A percentile compares a stretch with the other conserved stretches of the same genome.
Conservation (phyloP, 2,888 invertebrate genomes). For the Drosophila paranaensis region DNA sequence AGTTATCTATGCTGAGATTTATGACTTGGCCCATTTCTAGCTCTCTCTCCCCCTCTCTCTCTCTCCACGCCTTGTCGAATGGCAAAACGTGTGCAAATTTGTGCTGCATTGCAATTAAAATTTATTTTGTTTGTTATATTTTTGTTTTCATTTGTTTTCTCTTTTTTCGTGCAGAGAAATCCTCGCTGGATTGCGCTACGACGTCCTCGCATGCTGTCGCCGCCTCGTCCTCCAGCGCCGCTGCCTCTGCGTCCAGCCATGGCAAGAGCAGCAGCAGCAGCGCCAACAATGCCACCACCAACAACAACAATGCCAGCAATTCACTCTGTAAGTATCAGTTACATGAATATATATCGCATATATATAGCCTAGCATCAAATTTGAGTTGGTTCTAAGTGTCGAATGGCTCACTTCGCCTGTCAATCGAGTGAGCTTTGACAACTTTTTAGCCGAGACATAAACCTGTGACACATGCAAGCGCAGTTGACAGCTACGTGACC, state of each 20-base stretch:
- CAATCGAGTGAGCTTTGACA: conserved; percentile 58
- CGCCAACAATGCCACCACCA: conserved; percentile 64
- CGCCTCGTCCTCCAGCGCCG: conserved; percentile 52
- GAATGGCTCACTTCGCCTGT: conserved; percentile 1
- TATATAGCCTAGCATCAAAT: not conserved
- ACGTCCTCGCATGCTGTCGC: conserved; percentile 73
- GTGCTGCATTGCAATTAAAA: conserved; percentile 69
- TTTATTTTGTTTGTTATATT: conserved; percentile 42
- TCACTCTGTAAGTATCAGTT: conserved; percentile 72
- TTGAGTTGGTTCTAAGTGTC: not conserved
- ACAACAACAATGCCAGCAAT: conserved; percentile 52
- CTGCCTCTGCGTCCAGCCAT: conserved; percentile 49
- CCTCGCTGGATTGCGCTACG: conserved; percentile 80
- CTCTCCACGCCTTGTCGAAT: conserved; percentile 56
- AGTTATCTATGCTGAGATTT: conserved; percentile 79
- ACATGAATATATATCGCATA: not conserved
- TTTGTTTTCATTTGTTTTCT: conserved; percentile 12
- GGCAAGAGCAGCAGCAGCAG: conserved; percentile 81
- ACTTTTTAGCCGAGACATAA: conserved; percentile 71
- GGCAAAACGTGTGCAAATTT: conserved; percentile 74
- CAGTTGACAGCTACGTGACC: conserved; percentile 1
- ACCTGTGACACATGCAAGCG: conserved; percentile 37
- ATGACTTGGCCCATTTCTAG: conserved; percentile 54
- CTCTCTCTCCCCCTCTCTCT: not conserved
- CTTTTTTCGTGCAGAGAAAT: conserved; percentile 78